Conservation (phyloP, 1,140 invertebrate genomes). For the Eriosoma lanigerum region DNA sequence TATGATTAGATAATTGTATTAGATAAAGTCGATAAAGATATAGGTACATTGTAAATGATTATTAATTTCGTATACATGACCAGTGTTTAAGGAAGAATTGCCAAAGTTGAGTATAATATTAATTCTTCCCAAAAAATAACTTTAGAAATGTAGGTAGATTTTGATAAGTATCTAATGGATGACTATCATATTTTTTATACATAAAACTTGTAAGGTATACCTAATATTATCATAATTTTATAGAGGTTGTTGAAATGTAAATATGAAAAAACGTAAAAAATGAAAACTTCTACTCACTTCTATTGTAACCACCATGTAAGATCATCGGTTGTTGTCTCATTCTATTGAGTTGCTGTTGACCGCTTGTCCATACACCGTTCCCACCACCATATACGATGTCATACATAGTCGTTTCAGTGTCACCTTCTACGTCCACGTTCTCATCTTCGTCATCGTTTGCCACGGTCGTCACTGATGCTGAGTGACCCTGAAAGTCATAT, state of each 20-base stretch:
- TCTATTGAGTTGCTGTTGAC: not conserved
- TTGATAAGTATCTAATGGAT: no score
- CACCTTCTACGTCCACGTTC: constrained; percentile 71
- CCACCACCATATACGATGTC: constrained; percentile 59
- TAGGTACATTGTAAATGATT: no score
- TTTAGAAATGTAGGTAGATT: no score
- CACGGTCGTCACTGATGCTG: constrained; percentile 55
- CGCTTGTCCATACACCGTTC: not conserved
- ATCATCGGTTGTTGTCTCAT: constrained; percentile 38
- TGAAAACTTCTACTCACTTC: not conserved
- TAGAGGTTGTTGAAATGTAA: no score
- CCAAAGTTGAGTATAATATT: constrained; percentile 8
- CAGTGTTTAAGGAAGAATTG: constrained; percentile 34
- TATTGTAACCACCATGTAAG: constrained; percentile 10
- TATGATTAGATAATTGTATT: no score
- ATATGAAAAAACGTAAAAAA: no score
- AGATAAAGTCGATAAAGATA: no score
- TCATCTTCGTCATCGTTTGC: constrained; percentile 70
- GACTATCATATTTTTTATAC: no score
- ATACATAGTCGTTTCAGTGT: constrained; percentile 62
- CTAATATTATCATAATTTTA: no score
- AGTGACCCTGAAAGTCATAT: constrained; percentile 39
- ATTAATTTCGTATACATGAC: no score
- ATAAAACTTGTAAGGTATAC: no score
- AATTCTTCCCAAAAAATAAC: constrained; percentile 37